phyloP scores from a whole-genome alignment of 1,140 invertebrate genomes.

The Zelostemma sp. region DNA sequence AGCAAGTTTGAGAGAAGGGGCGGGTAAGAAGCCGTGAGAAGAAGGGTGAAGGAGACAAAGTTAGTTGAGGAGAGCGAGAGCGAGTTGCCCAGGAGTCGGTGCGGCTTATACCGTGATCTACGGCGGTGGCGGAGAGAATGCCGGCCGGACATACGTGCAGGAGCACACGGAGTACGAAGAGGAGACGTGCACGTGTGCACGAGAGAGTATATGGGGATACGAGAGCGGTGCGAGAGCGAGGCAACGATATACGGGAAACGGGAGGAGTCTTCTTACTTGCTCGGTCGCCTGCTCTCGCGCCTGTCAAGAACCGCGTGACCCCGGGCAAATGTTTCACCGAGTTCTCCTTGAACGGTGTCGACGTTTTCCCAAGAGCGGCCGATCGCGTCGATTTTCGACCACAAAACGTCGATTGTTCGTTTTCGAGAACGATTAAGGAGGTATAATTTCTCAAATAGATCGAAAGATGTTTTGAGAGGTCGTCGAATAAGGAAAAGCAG shows the following conservation, averaged over 20 bases:
- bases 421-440: no score
- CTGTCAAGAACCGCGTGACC: conserved; percentile 51
- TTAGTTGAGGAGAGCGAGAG: conserved; percentile 22
- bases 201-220: background rate
- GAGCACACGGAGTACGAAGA: background rate
- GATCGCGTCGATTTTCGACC: conserved; percentile 35
- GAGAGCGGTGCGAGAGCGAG: background rate
- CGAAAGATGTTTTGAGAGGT: background rate
- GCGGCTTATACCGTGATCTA: conserved; percentile 45
- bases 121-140: conserved; percentile 19
- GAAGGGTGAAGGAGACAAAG: conserved; percentile 19
- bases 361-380: conserved; percentile 46
- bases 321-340: conserved; percentile 49
- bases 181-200: background rate
- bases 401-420: no score
- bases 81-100: conserved; percentile 35
- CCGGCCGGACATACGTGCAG: background rate
- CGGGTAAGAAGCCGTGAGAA: conserved; percentile 16
- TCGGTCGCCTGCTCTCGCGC: conserved; percentile 46
- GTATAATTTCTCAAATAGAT: background rate
- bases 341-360: conserved; percentile 48
- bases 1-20: background rate
- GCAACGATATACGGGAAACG: conserved; percentile 36
- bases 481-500: no score
- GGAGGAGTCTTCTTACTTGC: conserved; percentile 42